Conservation (phyloP, 2,888 invertebrate species). For the Podotricha telesiphe region DNA sequence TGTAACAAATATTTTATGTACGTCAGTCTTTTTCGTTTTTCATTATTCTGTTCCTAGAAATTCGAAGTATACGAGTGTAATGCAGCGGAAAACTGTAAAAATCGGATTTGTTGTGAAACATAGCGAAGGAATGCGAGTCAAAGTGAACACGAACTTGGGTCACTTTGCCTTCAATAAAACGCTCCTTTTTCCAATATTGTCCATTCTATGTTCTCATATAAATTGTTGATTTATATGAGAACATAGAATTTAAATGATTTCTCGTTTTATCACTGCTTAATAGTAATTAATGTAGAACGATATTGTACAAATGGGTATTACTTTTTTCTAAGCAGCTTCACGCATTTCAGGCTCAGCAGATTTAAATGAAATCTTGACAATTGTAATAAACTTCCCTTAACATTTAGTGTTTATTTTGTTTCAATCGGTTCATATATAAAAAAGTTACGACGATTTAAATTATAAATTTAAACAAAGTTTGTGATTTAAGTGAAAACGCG, state of each 20-base stretch:
- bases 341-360: no score
- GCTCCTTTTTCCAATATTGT: slow-evolving; percentile 3
- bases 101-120: slow-evolving; percentile 22
- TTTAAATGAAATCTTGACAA: no score
- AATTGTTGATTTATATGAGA: background rate
- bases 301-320: no score
- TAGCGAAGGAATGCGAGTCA: slow-evolving; percentile 17
- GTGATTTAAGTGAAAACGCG: no score
- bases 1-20: background rate
- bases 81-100: slow-evolving; percentile 25
- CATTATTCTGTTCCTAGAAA: slow-evolving; percentile 2
- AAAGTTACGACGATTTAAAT: no score
- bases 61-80: background rate
- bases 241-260: no score
- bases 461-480: no score
- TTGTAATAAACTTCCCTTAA: no score
- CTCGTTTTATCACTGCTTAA: background rate
- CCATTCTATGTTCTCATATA: background rate
- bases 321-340: no score
- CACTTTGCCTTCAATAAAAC: slow-evolving; percentile 10
- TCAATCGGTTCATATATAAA: no score
- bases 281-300: background rate
- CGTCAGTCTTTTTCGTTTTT: background rate
- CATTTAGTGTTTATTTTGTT: no score
- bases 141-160: slow-evolving; percentile 5